Evolutionary conservation across 1,140 invertebrate species (phyloP), one percentile per base, ranked within the genome.

Genomic region (Cherax destructor): DNA sequence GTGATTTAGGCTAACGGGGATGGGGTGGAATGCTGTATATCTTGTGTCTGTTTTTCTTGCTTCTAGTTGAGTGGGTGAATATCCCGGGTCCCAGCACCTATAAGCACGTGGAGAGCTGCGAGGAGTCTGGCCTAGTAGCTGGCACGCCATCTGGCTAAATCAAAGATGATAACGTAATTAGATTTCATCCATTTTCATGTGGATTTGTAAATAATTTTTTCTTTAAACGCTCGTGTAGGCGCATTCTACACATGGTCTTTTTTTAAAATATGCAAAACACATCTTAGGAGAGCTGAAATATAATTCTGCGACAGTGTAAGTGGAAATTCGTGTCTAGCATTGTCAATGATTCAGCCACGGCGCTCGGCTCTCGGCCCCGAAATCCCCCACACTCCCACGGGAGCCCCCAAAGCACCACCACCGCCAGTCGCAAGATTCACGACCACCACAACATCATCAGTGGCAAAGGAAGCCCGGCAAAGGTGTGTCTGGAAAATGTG

Each of bases 341-440:
- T 30, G 10, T 83, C 61, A 10, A 11, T 83, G 52, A 69, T 83
- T 65, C 30, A 47, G 69, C 81, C 81, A 65, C 59, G 47, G 18
- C 18, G 59, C 81, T 61, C 24, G 9, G 52, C 24, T 47, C 13
- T 49, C 18, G 30, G 18, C 59, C 59, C 59, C n/a, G 21, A 16
- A n/a, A 24, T 52, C 81, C 30, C 81, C 41, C 59, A 7, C 24
- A 16, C 59, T 83, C 41, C 81, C 81, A 11, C 21, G 41, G 47
- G 21, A 69, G 59, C 47, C 81, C 81, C 81, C 41, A 65, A 83
- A 83, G 81, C 81, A 83, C 81, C 81, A 9, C 59, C 81, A 83
- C 81, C 81, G 13, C 52, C 52, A 56, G 59, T 21, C 81, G 59
- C 56, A 59, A n/a, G 56, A 69, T 61, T 41, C 52, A 16, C 3